Evolutionary conservation across 2,888 invertebrate species (phyloP), one percentile per base, ranked within the genome.

Genomic region (Mimumesa dahlbomi): DNA sequence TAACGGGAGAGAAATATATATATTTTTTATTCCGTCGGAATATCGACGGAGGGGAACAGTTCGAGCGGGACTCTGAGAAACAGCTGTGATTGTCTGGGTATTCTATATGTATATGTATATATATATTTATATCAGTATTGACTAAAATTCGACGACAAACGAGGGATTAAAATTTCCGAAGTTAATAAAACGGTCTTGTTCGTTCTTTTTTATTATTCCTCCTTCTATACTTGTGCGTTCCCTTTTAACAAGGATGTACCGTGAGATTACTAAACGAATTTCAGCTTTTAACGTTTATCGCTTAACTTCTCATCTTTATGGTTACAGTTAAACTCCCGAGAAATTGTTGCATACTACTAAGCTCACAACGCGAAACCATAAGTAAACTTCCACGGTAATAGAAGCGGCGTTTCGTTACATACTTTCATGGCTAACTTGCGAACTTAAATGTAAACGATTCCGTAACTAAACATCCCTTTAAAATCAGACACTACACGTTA

Each of bases 301-400:
- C 52, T 38, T 45, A 66, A 69, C 58, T 66, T 66, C 59, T 50
- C 66, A 42, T 58, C 49, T 66, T 62, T 53, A 53, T 14, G 52
- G 29, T 52, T 54, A 43, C 48, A 16, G n/a, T n/a, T n/a, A 36
- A 69, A 53, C 46, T 69, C 58, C 21, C 43, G 13, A 36, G 38
- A 49, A 54, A 66, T 69, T 59, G 66, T 58, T 68, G 58, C 43
- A 43, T 42, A 31, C 57, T 65, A 36, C 46, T 36, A 25, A 65
- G 53, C 48, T 22, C 22, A 48, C 52, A 18, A 7, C 40, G 52
- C 36, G 46, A 16, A 29, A 22, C 11, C 48, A 19, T 58, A 48
- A 65, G 52, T 65, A 31, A 48, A 31, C 42, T 22, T 13, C 11
- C 45, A 7, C 16, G 40, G 48, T 53, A 61, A 66, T 53, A 31